A percentile compares a stretch with the other conserved stretches of the same genome.
These are phyloP conservation scores for Tinamus guttatus DNA, from an alignment of 2,113 vertebrate genomes.

Conservation along the genomic window DNA sequence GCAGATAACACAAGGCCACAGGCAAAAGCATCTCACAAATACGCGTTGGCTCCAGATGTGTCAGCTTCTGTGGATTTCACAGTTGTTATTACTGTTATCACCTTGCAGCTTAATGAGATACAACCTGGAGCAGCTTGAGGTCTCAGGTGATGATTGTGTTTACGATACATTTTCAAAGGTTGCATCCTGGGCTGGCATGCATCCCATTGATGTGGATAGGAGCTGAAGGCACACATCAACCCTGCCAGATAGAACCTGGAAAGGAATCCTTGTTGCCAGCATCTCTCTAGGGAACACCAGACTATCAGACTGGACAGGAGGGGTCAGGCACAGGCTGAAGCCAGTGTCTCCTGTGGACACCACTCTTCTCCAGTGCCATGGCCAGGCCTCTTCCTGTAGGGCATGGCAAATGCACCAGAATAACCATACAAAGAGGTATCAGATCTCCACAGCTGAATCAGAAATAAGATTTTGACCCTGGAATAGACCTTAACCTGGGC, in stretches of 20 bases:
- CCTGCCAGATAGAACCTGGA: neutral
- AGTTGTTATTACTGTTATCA: neutral
- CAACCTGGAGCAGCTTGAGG: neutral
- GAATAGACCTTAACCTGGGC: neutral
- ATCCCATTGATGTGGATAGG: neutral
- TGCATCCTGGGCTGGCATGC: neutral
- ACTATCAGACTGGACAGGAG: neutral
- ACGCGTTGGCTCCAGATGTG: neutral
- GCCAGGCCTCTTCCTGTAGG: neutral
- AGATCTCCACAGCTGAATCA: neutral
- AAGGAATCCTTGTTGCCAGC: fast-evolving
- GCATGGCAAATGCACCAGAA: neutral
- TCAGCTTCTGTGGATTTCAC: neutral
- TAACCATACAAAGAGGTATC: neutral
- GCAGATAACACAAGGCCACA: neutral
- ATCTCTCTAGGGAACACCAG: neutral
- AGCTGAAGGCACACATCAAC: neutral
- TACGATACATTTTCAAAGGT: neutral
- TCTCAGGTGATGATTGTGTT: neutral
- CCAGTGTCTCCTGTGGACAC: fast-evolving
- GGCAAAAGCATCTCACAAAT: neutral
- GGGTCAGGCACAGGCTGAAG: neutral
- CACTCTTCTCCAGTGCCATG: neutral
- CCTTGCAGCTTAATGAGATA: neutral
- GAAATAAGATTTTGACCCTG: neutral